Percentiles rank a stretch among this genome's conserved stretches.
phyloP scores from a whole-genome alignment of 2,888 invertebrate species.

The Leptopilina drosophilae region DNA sequence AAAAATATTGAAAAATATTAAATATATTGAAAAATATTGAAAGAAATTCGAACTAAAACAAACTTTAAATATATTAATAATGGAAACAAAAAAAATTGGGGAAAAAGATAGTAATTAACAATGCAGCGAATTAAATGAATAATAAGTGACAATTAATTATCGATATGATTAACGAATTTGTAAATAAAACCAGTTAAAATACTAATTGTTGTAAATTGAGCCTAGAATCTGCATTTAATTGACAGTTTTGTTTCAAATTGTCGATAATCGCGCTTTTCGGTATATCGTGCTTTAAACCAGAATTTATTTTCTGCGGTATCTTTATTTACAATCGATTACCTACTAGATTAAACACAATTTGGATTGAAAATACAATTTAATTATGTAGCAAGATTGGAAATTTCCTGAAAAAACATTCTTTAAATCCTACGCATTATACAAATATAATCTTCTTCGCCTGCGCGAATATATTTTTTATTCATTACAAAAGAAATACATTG shows the following conservation, averaged over 20 bases:
- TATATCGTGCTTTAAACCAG: slow-evolving; percentile 21
- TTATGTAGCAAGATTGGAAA: background rate
- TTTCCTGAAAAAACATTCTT: background rate
- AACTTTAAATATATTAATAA: too few relatives aligned
- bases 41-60: too few relatives aligned
- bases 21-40: too few relatives aligned
- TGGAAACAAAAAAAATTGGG: too few relatives aligned
- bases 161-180: background rate
- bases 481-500: background rate
- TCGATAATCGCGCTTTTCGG: background rate
- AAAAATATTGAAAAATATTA: too few relatives aligned
- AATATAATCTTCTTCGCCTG: too few relatives aligned
- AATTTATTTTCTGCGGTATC: background rate
- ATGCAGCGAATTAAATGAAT: background rate
- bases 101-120: background rate
- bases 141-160: background rate
- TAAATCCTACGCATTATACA: background rate
- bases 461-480: too few relatives aligned
- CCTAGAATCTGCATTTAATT: background rate
- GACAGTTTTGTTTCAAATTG: background rate
- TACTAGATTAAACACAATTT: slow-evolving; percentile 7
- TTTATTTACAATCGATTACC: background rate
- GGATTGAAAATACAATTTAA: background rate
- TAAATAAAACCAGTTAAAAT: background rate
- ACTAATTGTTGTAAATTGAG: slow-evolving; percentile 22